These are phyloP conservation scores for Drosophila maculinotata DNA, from an alignment of 2,888 invertebrate species.

Conservation along the genomic window DNA sequence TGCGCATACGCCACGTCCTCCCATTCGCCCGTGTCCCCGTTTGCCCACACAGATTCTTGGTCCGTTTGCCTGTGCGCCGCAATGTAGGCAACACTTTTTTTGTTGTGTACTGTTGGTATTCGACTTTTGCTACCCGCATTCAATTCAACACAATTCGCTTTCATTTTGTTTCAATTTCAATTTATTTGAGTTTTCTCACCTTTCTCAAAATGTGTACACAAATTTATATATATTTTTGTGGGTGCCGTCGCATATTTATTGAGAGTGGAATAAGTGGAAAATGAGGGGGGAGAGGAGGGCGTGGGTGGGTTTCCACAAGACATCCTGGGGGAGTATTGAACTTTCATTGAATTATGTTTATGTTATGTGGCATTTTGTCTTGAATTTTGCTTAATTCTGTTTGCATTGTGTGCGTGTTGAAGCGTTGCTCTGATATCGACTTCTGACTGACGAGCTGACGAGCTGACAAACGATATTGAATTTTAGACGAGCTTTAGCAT, in stretches of 20 bases:
- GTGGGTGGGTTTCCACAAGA: too few species aligned
- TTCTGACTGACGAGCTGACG: background rate
- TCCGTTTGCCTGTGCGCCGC: constrained; percentile 5
- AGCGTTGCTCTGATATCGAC: constrained; percentile 19
- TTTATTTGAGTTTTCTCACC: constrained; percentile 57
- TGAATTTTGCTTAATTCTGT: constrained; percentile 49
- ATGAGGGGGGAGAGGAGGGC: background rate
- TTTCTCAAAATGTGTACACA: constrained; percentile 38
- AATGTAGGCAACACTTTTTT: constrained; percentile 56
- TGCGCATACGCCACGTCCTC: constrained; percentile 66
- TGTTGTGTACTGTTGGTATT: constrained; percentile 5
- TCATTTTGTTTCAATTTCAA: constrained; percentile 73
- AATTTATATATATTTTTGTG: constrained; percentile 22
- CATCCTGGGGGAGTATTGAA: constrained; percentile 40
- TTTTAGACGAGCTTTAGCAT: constrained; percentile 27
- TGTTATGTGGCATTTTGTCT: constrained; percentile 29
- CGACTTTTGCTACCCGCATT: constrained; percentile 33
- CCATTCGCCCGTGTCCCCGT: constrained; percentile 30
- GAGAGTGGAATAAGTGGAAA: background rate
- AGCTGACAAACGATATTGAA: constrained; percentile 20
- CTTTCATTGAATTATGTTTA: constrained; percentile 55
- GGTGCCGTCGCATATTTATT: constrained; percentile 17
- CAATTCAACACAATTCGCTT: constrained; percentile 46
- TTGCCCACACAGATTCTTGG: background rate
- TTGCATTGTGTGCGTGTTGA: constrained; percentile 49